Base-by-base conservation (phyloP, 2,888 invertebrate genomes). In the Chrysomela aeneicollis region DNA sequence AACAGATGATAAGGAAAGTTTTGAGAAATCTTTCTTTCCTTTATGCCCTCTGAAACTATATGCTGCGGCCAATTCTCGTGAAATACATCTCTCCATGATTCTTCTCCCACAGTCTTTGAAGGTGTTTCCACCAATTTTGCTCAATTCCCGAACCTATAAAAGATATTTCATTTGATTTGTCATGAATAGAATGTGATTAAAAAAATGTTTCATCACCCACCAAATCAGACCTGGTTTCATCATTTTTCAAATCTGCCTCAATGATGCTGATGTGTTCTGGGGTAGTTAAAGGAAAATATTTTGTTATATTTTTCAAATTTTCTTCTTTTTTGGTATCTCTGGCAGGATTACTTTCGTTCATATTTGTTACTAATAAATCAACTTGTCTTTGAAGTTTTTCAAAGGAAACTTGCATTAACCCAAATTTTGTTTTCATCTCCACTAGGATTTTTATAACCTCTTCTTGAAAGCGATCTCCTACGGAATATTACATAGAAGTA, bases 71-170 rank as follows among this genome's bases (percentile, higher is more conserved):
- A 50, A 50, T 21, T 50, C 50, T 19, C 21, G n/a, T 19, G n/a
- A 21, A 8, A 26, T n/a, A n/a, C 51, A 21, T 17, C 26, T 51
- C 9, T 51, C 51, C 51, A 51, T 51, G n/a, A 51, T 51, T 8
- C 26, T 22, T 26, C 30, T n/a, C n/a, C 15, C 51, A 51, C 51
- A 51, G 30, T 26, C 51, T 51, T 51, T n/a, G 17, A 26, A 51
- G 26, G 42, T 42, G 15, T 51, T 51, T n/a, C 51, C 51, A 26
- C 51, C 50, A 50, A 19, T 50, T 50, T 50, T 50, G n/a, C 19
- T 19, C 17, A 50, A 18, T 19, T 19, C 50, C 5, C 21, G 50
- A 50, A 50, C 50, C 50, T 50, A 49, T 49, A n/a, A 49, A 49
- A n/a, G n/a, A 49, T 10, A 49, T 18, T 49, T 49, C 19, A 19